These are phyloP conservation scores for Cyprinus carpio DNA, from an alignment of 2,113 vertebrate species.

Conservation along the genomic window DNA sequence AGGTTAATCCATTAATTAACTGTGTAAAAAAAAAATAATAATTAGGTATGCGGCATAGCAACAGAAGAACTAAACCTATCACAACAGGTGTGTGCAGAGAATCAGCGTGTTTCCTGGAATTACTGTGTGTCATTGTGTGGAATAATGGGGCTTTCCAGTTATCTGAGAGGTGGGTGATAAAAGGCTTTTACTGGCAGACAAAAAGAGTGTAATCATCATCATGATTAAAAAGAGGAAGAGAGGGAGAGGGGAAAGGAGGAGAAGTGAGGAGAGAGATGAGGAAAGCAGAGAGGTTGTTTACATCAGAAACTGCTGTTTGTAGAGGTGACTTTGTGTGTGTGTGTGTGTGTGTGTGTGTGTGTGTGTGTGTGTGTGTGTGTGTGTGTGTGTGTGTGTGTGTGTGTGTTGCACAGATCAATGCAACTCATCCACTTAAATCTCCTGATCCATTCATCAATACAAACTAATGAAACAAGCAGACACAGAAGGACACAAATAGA, in stretches of 20 bases:
- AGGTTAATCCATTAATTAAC: neutral
- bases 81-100: neutral
- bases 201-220: conserved; percentile 38
- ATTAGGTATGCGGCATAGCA: neutral
- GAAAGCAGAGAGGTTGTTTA: neutral
- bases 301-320: neutral
- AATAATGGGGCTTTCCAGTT: conserved; percentile 22
- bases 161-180: conserved; percentile 29
- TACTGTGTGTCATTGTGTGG: neutral
- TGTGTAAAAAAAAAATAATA: neutral
- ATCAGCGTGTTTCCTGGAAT: conserved; percentile 25
- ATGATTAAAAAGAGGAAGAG: conserved; percentile 12
- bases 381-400: conserved; percentile 1
- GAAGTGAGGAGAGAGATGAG: neutral
- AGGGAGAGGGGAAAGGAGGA: neutral
- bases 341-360: neutral
- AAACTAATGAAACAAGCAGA: conserved; percentile 36
- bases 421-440: conserved; percentile 40
- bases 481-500: conserved; percentile 17
- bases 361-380: neutral
- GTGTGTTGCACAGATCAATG: conserved; percentile 36
- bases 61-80: neutral
- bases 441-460: conserved; percentile 39
- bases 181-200: conserved; percentile 37
- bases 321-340: neutral